Percentiles rank a stretch among this genome's conserved stretches.
Conservation (phyloP, 2,888 invertebrate genomes). For the Empis stercorea region DNA sequence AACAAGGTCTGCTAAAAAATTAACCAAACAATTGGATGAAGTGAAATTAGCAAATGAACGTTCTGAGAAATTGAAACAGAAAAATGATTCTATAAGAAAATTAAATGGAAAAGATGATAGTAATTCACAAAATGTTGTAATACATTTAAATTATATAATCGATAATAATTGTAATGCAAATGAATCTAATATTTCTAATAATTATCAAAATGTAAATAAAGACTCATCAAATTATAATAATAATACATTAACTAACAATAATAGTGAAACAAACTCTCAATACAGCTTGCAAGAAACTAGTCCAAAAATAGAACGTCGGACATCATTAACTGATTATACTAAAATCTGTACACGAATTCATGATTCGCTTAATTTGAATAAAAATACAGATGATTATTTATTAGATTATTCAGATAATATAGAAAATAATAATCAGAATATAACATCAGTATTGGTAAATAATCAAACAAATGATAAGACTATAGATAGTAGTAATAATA, state of each 20-base stretch:
- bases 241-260: too few relatives aligned
- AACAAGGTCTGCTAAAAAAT: background rate
- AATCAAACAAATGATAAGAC: background rate
- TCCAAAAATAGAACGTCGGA: background rate
- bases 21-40: background rate
- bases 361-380: constrained; percentile 1
- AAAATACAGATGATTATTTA: background rate
- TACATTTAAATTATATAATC: constrained; percentile 6
- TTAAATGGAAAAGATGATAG: background rate
- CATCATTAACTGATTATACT: background rate
- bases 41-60: background rate
- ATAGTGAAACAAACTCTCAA: background rate
- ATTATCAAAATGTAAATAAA: background rate
- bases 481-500: background rate
- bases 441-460: background rate
- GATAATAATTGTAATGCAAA: too few relatives aligned
- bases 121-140: background rate
- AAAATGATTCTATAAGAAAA: background rate
- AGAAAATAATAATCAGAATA: background rate
- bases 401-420: background rate
- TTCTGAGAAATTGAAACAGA: background rate
- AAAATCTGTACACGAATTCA: constrained; percentile 4
- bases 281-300: background rate
- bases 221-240: background rate
- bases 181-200: background rate